These are phyloP conservation scores for Pachycephala philippinensis DNA, from an alignment of 2,113 vertebrate genomes.

Conservation along the genomic window DNA sequence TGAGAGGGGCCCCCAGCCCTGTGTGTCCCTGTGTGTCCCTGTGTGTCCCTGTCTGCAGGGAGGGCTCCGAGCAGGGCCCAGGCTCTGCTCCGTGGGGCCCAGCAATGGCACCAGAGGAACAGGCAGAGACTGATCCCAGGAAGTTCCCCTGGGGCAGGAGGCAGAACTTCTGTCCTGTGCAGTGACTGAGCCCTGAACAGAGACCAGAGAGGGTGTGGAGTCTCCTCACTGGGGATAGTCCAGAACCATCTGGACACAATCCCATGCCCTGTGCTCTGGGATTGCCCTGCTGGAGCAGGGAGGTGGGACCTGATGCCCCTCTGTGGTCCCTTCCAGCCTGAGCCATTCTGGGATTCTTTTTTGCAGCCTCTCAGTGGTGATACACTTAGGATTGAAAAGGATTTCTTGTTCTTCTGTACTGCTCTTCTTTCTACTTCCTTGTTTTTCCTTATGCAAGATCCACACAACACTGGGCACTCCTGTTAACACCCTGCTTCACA, in stretches of 20 bases:
- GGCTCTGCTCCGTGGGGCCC: neutral
- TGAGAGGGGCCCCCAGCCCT: neutral
- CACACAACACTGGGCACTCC: neutral
- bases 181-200: accelerated
- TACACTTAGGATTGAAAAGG: neutral
- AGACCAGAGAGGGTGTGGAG: neutral
- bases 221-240: neutral
- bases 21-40: neutral
- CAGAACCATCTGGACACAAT: neutral
- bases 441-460: neutral
- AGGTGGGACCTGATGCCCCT: neutral
- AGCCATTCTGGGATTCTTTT: neutral
- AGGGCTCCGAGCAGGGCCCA: neutral
- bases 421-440: neutral
- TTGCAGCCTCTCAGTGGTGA: neutral
- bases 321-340: neutral
- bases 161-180: neutral
- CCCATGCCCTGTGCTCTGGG: neutral
- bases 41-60: no score
- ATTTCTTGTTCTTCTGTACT: neutral
- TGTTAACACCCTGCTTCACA: neutral
- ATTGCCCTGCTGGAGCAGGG: neutral
- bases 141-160: neutral
- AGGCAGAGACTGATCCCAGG: neutral
- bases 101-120: neutral